Evolutionary conservation across 2,888 invertebrate species (phyloP).

Genomic region (Muscina levida): DNA sequence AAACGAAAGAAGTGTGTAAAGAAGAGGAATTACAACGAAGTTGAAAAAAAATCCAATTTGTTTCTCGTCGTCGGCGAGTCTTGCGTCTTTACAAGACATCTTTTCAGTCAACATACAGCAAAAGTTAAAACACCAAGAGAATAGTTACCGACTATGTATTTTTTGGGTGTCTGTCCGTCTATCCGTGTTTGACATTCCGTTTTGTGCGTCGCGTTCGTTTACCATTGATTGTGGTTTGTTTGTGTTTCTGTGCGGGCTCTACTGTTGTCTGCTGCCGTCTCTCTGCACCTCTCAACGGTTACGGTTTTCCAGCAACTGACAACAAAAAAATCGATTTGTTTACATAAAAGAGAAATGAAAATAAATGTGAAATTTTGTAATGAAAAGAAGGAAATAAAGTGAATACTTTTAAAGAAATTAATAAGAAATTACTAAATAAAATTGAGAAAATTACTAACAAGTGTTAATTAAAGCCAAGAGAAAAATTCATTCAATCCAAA

Average conservation of each 20-base stretch:
- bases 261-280: too few relatives aligned
- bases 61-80: background rate
- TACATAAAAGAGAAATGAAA: slow-evolving; percentile 57
- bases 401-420: background rate
- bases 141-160: too few relatives aligned
- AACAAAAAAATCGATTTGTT: slow-evolving; percentile 68
- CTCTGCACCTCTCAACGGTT: too few relatives aligned
- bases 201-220: slow-evolving; percentile 42
- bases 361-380: background rate
- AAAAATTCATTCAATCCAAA: background rate
- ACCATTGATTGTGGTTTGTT: slow-evolving; percentile 22
- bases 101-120: background rate
- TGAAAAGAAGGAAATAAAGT: background rate
- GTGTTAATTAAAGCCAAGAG: background rate
- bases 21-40: background rate
- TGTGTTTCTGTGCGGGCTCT: background rate
- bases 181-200: slow-evolving; percentile 51
- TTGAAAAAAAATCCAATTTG: slow-evolving; percentile 22
- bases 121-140: too few relatives aligned
- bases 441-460: background rate
- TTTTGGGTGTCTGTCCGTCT: too few relatives aligned
- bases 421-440: slow-evolving; percentile 24
- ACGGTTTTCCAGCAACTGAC: slow-evolving; percentile 23
- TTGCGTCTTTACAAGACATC: background rate
- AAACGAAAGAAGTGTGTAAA: background rate